These are phyloP conservation scores for Eupithecia subfuscata DNA, from an alignment of 2,888 invertebrate species.

Conservation along the genomic window DNA sequence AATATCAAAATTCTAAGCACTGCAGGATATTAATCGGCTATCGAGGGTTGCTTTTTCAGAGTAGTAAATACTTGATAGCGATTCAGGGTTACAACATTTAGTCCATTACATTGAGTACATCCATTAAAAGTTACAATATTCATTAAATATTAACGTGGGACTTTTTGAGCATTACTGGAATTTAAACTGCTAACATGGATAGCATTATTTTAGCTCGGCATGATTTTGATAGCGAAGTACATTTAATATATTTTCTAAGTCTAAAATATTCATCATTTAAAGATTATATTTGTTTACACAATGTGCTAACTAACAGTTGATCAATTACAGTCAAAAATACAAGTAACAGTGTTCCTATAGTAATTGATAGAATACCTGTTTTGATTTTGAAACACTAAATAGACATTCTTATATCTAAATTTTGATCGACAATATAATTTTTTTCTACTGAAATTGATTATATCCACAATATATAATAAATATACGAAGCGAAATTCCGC, in stretches of 20 bases:
- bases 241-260: conserved; percentile 9
- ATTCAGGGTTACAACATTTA: conserved; percentile 22
- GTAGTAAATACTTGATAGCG: conserved; percentile 30
- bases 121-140: conserved; percentile 4
- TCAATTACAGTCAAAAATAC: conserved; percentile 15
- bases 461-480: conserved; percentile 39
- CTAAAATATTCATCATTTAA: conserved; percentile 3
- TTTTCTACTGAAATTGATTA: conserved; percentile 36
- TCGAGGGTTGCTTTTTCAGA: conserved; percentile 26
- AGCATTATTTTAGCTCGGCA: conserved; percentile 14
- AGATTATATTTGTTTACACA: neutral
- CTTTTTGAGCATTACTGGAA: conserved; percentile 4
- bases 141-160: neutral
- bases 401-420: conserved; percentile 40
- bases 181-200: conserved; percentile 26
- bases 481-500: conserved; percentile 51
- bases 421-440: conserved; percentile 41
- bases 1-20: conserved; percentile 14
- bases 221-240: conserved; percentile 21
- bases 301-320: conserved; percentile 7
- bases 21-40: conserved; percentile 27
- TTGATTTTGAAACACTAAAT: conserved; percentile 36
- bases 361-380: conserved; percentile 34
- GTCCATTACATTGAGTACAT: neutral
- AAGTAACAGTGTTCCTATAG: conserved; percentile 20